Evolutionary conservation across 2,888 invertebrate species (phyloP).

Genomic region (Clitarchus hookeri): DNA sequence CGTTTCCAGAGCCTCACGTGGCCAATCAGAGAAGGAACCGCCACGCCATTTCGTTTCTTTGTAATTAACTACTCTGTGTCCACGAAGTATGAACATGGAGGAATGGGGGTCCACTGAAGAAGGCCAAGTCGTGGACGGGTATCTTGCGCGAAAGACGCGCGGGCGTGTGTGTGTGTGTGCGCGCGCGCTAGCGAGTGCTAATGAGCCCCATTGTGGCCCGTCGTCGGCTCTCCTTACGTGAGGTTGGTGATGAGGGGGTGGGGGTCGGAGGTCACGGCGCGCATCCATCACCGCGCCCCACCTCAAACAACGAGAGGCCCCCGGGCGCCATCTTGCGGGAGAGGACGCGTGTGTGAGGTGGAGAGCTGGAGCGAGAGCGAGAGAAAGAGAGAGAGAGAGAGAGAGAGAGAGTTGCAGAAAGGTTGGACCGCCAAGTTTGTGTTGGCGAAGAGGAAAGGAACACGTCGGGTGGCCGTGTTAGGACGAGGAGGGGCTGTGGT

Average conservation of each 20-base stretch:
- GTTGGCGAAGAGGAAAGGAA: too few relatives aligned
- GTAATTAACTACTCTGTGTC: too few relatives aligned
- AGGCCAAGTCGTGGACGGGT: neutral
- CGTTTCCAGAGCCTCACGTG: too few relatives aligned
- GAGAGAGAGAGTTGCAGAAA: neutral
- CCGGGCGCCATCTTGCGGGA: conserved; percentile 11
- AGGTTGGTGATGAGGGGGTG: neutral
- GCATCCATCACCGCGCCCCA: conserved; percentile 6
- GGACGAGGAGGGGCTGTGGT: too few relatives aligned
- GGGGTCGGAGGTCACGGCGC: conserved; percentile 1
- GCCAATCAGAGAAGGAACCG: too few relatives aligned
- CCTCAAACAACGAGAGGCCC: neutral
- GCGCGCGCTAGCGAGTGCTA: neutral
- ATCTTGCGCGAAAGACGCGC: neutral
- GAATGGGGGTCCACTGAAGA: neutral
- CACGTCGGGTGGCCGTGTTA: too few relatives aligned
- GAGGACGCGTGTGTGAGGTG: neutral
- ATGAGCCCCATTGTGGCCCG: conserved; percentile 5
- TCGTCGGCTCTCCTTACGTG: conserved; percentile 1
- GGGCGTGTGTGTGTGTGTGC: neutral
- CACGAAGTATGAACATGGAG: too few relatives aligned
- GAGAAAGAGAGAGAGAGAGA: too few relatives aligned
- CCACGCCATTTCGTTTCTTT: too few relatives aligned
- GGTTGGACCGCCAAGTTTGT: too few relatives aligned
- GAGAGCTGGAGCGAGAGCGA: too few relatives aligned